These are phyloP conservation scores for Sarcophaga peregrina DNA, from an alignment of 1,140 invertebrate species.

Conservation along the genomic window DNA sequence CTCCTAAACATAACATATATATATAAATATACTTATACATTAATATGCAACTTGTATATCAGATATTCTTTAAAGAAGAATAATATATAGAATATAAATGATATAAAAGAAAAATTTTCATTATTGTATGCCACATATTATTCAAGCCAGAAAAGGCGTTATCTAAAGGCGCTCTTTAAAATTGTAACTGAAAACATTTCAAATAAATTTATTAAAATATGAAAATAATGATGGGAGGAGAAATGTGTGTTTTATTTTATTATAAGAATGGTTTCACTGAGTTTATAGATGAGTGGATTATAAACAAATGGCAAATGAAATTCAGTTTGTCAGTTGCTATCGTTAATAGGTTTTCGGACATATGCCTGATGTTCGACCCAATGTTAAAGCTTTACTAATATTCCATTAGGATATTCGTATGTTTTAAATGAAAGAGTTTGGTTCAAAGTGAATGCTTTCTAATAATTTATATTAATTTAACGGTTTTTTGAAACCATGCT, in stretches of 20 bases:
- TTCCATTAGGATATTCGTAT: too few species aligned
- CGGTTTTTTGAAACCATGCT: too few species aligned
- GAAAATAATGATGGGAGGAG: constrained; percentile 36
- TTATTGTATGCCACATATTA: background rate
- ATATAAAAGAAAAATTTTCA: background rate
- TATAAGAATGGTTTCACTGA: too few species aligned
- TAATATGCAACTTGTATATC: background rate
- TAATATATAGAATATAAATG: background rate
- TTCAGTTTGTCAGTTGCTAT: too few species aligned
- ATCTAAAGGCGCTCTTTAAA: background rate
- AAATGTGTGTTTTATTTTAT: constrained; percentile 22
- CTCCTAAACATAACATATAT: background rate
- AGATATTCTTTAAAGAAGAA: background rate
- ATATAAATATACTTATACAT: background rate
- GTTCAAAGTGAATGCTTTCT: too few species aligned
- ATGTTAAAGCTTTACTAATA: too few species aligned
- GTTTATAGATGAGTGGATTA: too few species aligned
- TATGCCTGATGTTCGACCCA: too few species aligned
- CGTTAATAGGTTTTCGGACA: too few species aligned
- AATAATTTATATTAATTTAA: too few species aligned
- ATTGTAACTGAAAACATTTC: constrained; percentile 3
- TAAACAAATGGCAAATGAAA: too few species aligned
- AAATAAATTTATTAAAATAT: constrained; percentile 35
- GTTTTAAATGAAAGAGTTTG: too few species aligned
- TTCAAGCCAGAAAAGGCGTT: background rate